Evolutionary conservation across 2,888 invertebrate species (phyloP).

Genomic region (Pycnomerus fuliginosus): DNA sequence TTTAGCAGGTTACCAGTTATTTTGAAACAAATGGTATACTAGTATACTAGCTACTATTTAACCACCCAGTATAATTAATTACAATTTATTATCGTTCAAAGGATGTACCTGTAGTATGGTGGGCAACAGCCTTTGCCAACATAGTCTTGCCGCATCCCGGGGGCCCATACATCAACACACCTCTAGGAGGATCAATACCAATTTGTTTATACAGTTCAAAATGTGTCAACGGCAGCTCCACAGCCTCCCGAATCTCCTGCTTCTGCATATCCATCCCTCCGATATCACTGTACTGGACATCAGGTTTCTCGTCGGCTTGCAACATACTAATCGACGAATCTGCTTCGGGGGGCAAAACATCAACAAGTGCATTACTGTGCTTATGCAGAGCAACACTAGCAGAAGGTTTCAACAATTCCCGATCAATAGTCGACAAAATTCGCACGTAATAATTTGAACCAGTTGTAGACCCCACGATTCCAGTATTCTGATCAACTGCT

Average conservation of each 20-base stretch:
- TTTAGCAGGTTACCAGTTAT: too few relatives aligned
- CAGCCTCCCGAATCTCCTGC: conserved; percentile 98
- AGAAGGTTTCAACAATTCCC: conserved; percentile 95
- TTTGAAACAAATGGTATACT: too few relatives aligned
- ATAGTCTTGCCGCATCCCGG: conserved; percentile 99
- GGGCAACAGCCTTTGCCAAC: conserved; percentile 98
- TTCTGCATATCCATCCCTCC: conserved; percentile 99
- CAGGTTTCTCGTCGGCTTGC: conserved; percentile 96
- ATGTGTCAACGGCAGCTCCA: conserved; percentile 96
- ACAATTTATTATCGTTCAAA: conserved; percentile 10
- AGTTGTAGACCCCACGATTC: conserved; percentile 93
- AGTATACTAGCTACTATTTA: too few relatives aligned
- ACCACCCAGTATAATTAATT: too few relatives aligned
- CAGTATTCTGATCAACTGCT: conserved; percentile 99
- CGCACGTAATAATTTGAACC: conserved; percentile 99
- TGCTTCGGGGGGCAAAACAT: conserved; percentile 98
- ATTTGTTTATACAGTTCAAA: conserved; percentile 98
- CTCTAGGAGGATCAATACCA: conserved; percentile 93
- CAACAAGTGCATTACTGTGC: conserved; percentile 99
- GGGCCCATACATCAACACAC: conserved; percentile 98
- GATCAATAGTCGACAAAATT: conserved; percentile 96
- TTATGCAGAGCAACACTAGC: conserved; percentile 98
- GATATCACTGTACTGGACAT: conserved; percentile 95
- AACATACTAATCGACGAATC: conserved; percentile 98
- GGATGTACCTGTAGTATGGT: conserved; percentile 86